Percentiles rank a stretch among this genome's conserved stretches.
These are phyloP conservation scores for Gibbula magus DNA, from an alignment of 2,888 invertebrate species.

Conservation along the genomic window DNA sequence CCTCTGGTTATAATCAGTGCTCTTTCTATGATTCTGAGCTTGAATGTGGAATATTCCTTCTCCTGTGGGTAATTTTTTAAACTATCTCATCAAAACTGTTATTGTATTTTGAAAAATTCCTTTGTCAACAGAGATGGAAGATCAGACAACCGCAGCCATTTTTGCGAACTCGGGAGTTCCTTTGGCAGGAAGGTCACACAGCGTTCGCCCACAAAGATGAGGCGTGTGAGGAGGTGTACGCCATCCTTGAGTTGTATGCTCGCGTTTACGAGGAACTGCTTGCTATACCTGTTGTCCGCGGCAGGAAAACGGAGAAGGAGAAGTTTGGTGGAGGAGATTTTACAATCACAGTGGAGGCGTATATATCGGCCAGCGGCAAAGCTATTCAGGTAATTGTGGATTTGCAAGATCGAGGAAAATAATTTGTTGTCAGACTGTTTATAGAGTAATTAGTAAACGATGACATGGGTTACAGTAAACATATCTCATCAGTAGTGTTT, in stretches of 20 bases:
- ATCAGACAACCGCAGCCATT: conserved; percentile 99
- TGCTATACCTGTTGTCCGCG: conserved; percentile 89
- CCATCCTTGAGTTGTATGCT: conserved; percentile 87
- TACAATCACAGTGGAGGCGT: conserved; percentile 97
- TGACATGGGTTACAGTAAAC: too few species aligned
- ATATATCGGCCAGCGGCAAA: conserved; percentile 92
- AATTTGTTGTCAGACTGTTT: not conserved
- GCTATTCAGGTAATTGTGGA: conserved; percentile 85
- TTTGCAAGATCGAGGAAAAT: not conserved
- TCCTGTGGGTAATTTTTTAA: too few species aligned
- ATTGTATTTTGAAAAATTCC: too few species aligned
- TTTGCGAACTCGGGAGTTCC: conserved; percentile 96
- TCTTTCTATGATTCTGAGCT: too few species aligned
- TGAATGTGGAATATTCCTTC: too few species aligned
- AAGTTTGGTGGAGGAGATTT: conserved; percentile 99
- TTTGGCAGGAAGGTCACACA: conserved; percentile 99
- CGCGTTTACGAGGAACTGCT: conserved; percentile 91
- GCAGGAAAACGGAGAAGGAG: conserved; percentile 96
- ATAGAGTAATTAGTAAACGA: too few species aligned
- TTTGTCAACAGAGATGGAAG: conserved; percentile 91
- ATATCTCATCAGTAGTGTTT: not conserved
- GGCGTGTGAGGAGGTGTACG: conserved; percentile 89
- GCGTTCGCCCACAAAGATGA: conserved; percentile 90
- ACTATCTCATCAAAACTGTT: too few species aligned
- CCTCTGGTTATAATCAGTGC: too few species aligned